Base-by-base conservation (phyloP, 2,888 invertebrate genomes). In the Hirudinaria manillensis region DNA sequence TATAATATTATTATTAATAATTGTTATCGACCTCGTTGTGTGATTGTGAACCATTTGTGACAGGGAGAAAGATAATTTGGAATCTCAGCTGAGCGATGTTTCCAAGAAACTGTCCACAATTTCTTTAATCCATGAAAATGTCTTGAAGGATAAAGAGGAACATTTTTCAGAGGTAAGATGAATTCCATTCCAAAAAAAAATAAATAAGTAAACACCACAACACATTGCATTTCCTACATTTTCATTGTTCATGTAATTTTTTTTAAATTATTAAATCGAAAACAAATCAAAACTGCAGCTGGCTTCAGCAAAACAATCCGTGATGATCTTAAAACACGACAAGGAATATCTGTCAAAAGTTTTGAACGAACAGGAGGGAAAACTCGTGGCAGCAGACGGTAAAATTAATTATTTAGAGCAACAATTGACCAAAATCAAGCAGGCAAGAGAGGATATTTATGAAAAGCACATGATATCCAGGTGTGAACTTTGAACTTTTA, bases 391-490 rank as follows among this genome's bases (percentile, higher is more conserved):
- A 68, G 78, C 81, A 7, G 84, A 84, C 65, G 84, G 84, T 73
- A 82, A 82, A 77, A 81, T 21, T n/a, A n/a, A 68, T 68, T 32
- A 68, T 16, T 13, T 36, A 16, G 68, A 68, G 36, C 32, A 34
- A 19, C 82, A 83, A 77, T 75, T 85, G 32, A 84, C 84, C 53
- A 82, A 83, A 74, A 82, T 83, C 1, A 84, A 84, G 77, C 77
- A 80, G 34, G 80, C 84, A 13, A 76, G 85, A 38, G 85, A 85
- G 76, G 83, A 84, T 74, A 81, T 85, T 80, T 85, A 85, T 78
- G 85, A 85, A 76, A 85, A 85, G 81, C 84, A 85, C 80, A 82
- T 85, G 13, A 78, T 81, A 13, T 82, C 83, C 53, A 83, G 84
- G 84, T 84, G 78, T 34, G n/a, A 34, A 2, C 34, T 29, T 32